Conservation (phyloP, 2,888 invertebrate genomes). For the Cactoblastis cactorum region DNA sequence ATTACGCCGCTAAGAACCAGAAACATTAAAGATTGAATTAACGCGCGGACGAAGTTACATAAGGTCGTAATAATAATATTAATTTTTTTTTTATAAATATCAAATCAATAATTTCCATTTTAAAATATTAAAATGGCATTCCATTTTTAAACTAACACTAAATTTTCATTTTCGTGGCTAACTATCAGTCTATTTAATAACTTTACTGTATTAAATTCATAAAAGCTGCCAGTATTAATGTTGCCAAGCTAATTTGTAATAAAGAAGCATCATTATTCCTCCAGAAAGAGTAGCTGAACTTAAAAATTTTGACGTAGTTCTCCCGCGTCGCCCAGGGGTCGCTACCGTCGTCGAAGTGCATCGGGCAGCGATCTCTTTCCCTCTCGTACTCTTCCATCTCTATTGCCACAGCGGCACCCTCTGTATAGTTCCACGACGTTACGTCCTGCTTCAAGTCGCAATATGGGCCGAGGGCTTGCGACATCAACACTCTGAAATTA, state of each 20-base stretch:
- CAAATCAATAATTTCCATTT: too few relatives aligned
- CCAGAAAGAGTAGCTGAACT: conserved; percentile 61
- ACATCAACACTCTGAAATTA: conserved; percentile 78
- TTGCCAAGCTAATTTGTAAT: conserved; percentile 31
- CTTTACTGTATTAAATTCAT: conserved; percentile 31
- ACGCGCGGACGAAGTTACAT: too few relatives aligned
- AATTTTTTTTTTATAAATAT: too few relatives aligned
- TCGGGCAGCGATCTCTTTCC: conserved; percentile 97
- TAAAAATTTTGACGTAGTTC: conserved; percentile 85
- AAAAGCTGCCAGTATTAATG: conserved; percentile 34
- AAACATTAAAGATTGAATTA: too few relatives aligned
- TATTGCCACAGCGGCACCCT: conserved; percentile 95
- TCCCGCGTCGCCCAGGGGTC: conserved; percentile 90
- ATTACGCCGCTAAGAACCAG: too few relatives aligned
- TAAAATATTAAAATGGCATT: too few relatives aligned
- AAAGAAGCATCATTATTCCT: conserved; percentile 40
- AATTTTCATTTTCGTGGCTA: background rate
- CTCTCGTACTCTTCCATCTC: conserved; percentile 95
- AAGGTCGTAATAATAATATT: too few relatives aligned
- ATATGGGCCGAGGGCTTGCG: conserved; percentile 93
- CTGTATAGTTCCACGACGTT: conserved; percentile 90
- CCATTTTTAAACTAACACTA: too few relatives aligned
- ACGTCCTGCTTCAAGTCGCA: conserved; percentile 95
- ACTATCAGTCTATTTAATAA: background rate
- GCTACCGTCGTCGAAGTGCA: conserved; percentile 96